Evolutionary conservation across 1,140 invertebrate species (phyloP).

Genomic region (Pseudomyrmex flavicornis): DNA sequence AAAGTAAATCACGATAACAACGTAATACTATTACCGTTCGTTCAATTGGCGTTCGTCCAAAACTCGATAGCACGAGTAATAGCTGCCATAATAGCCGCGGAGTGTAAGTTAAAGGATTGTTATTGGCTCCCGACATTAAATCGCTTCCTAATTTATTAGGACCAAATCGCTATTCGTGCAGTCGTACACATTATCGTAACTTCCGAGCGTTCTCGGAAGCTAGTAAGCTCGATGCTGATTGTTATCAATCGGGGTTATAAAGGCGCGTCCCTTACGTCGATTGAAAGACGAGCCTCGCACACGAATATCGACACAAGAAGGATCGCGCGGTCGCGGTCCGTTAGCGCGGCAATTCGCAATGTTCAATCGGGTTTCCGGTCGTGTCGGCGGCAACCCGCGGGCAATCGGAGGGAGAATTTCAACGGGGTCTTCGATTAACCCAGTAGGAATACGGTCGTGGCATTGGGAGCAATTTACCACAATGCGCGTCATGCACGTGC

Average conservation of each 20-base stretch:
- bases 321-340: slow-evolving; percentile 4
- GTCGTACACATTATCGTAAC: background rate
- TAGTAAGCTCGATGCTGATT: background rate
- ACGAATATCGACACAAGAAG: background rate
- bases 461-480: slow-evolving; percentile 77
- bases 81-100: slow-evolving; percentile 12
- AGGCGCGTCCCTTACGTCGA: slow-evolving; percentile 51
- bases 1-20: slow-evolving; percentile 35
- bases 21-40: slow-evolving; percentile 41
- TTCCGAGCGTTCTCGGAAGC: background rate
- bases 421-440: slow-evolving; percentile 58
- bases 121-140: slow-evolving; percentile 26
- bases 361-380: slow-evolving; percentile 36
- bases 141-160: slow-evolving; percentile 27
- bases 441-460: slow-evolving; percentile 64
- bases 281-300: slow-evolving; percentile 9
- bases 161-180: background rate
- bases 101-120: slow-evolving; percentile 35
- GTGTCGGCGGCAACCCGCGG: background rate
- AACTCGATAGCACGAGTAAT: slow-evolving; percentile 37
- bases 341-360: slow-evolving; percentile 3
- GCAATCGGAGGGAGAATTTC: slow-evolving; percentile 45
- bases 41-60: slow-evolving; percentile 22
- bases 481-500: slow-evolving; percentile 40
- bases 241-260: slow-evolving; percentile 35